A percentile compares a stretch with the other conserved stretches of the same genome.
Conservation (phyloP, 37 sponge, comb jelly and placozoan species). For the Ephydatia muelleri region DNA sequence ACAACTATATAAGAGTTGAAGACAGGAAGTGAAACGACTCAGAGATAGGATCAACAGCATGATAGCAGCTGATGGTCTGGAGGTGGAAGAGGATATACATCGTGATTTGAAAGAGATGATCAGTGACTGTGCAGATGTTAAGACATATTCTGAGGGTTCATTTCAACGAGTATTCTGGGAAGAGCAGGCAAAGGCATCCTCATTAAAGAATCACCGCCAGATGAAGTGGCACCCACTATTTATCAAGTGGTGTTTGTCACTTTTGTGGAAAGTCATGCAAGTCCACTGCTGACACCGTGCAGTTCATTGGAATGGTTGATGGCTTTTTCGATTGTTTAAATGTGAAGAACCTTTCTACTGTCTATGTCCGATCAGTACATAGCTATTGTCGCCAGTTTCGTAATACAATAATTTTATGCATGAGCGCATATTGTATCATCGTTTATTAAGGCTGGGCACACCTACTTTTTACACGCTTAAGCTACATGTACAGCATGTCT, state of each 20-base stretch:
- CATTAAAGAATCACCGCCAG: background rate
- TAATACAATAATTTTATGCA: background rate
- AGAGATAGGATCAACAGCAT: too few relatives aligned
- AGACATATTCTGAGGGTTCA: slow-evolving; percentile 3
- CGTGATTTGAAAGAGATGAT: slow-evolving; percentile 14
- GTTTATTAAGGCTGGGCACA: too few relatives aligned
- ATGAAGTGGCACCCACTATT: slow-evolving; percentile 26
- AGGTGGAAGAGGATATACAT: slow-evolving; percentile 3
- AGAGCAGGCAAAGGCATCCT: slow-evolving; percentile 7
- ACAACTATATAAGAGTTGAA: too few relatives aligned
- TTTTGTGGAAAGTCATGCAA: slow-evolving; percentile 13
- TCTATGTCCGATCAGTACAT: background rate
- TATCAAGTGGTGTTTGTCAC: slow-evolving; percentile 34
- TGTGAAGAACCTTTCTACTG: too few relatives aligned
- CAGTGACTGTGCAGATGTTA: background rate
- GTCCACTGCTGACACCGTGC: too few relatives aligned
- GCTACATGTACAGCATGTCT: too few relatives aligned
- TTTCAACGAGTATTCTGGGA: slow-evolving; percentile 33
- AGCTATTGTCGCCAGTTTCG: background rate
- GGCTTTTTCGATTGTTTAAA: too few relatives aligned
- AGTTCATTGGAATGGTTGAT: too few relatives aligned
- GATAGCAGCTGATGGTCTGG: background rate
- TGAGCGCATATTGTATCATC: too few relatives aligned
- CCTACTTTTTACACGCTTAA: too few relatives aligned
- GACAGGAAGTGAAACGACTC: too few relatives aligned